Evolutionary conservation across 2,888 invertebrate species (phyloP), one percentile per base, ranked within the genome.

Genomic region (Leptopilina myrica): DNA sequence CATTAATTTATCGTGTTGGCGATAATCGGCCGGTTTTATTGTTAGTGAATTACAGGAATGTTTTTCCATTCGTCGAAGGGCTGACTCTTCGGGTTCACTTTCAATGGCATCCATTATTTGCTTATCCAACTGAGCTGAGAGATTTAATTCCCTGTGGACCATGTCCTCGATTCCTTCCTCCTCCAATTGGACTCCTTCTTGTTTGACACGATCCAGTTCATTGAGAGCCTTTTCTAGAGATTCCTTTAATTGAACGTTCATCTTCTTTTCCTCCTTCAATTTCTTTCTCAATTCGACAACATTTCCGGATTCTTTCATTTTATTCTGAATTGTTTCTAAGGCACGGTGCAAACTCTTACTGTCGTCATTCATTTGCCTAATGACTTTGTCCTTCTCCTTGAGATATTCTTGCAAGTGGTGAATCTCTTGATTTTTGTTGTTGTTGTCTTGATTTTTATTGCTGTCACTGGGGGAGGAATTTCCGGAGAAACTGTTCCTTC

Each of bases 81-180:
- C 79, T 0, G 83, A 81, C 5, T 88, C 88, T 26, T 89, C 89
- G 0, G 83, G 67, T 15, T 92, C 91, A 78, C 93, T 93, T 81
- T 94, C 94, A 20, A 94, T 93, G 0, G 93, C 94, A 77, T 92
- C 93, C 46, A 94, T 89, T 59, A 94, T 93, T 83, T 93, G 93
- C 4, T 93, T 93, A 86, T 95, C 95, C 40, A 95, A 89, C 82
- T 93, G 93, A 0, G 93, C 94, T 0, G 95, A 94, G 81, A 94
- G 93, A 87, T 94, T 93, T 1, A 95, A 86, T 85, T 95, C 94
- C 80, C 93, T 92, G 69, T 93, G 93, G 4, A 95, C 93, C 90
- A 89, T 91, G 15, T 90, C 90, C 65, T 89, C 88, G 73, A 89
- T 90, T n/a, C 91, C 89, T 15, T 87, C 88, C 40, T 83, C 84